These are phyloP conservation scores for Drosophila melanica DNA, from an alignment of 1,140 invertebrate species.

Conservation along the genomic window DNA sequence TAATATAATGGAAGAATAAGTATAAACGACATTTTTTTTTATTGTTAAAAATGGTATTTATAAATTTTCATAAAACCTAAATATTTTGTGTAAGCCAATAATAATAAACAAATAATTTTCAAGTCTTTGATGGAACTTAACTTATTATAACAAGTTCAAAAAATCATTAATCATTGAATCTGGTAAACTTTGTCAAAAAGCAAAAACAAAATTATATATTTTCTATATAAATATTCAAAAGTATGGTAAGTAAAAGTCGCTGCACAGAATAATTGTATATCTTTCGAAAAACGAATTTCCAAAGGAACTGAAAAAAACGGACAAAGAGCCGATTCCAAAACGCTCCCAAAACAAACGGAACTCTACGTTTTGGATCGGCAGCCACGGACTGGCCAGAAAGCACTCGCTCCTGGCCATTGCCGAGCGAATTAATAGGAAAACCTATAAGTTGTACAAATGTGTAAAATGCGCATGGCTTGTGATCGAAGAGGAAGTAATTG, in stretches of 20 bases:
- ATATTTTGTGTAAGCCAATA: too few species aligned
- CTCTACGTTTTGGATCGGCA: background rate
- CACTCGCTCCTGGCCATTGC: background rate
- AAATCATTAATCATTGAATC: too few species aligned
- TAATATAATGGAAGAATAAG: too few species aligned
- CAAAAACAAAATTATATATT: background rate
- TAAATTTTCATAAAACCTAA: too few species aligned
- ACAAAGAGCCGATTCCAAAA: too few species aligned
- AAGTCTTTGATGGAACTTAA: too few species aligned
- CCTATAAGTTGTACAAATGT: background rate
- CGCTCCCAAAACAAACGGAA: too few species aligned
- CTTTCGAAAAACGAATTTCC: background rate
- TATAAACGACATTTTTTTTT: too few species aligned
- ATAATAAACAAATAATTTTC: too few species aligned
- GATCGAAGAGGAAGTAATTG: background rate
- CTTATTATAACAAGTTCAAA: too few species aligned
- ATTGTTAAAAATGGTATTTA: too few species aligned
- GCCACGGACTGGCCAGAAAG: slow-evolving; percentile 17
- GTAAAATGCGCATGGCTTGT: slow-evolving; percentile 13
- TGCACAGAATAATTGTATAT: background rate
- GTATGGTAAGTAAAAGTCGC: background rate
- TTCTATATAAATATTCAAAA: background rate
- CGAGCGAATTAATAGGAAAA: background rate
- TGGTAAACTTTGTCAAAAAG: background rate
- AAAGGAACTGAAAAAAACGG: too few species aligned